phyloP scores from a whole-genome alignment of 2,113 vertebrate genomes.

The Fregata magnificens region DNA sequence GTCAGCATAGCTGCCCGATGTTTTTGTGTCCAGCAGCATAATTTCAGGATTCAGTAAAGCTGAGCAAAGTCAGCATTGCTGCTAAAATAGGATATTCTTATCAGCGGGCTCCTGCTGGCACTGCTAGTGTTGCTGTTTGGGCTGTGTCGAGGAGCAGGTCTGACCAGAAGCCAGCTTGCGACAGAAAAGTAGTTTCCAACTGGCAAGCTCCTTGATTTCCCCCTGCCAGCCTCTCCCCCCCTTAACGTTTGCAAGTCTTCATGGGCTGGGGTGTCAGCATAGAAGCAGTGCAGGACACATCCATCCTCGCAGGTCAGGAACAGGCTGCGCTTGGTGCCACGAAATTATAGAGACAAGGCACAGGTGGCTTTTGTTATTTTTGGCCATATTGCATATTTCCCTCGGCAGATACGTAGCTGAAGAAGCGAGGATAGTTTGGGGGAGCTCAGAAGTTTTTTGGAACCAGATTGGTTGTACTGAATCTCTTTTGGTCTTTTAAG shows the following conservation, averaged over 20 bases:
- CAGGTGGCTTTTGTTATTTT: not conserved
- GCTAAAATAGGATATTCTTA: not conserved
- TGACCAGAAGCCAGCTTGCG: not conserved
- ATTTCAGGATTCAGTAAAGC: not conserved
- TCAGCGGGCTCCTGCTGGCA: not conserved
- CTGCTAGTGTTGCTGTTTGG: not conserved
- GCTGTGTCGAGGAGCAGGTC: not conserved
- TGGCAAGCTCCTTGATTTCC: not conserved
- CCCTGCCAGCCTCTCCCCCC: no score
- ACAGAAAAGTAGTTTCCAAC: not conserved
- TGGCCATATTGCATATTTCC: fast-evolving
- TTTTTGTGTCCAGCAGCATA: not conserved
- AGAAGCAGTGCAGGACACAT: not conserved
- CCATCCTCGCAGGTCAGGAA: not conserved
- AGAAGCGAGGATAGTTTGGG: not conserved
- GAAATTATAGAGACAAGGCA: not conserved
- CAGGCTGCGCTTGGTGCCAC: not conserved
- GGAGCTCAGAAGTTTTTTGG: not conserved
- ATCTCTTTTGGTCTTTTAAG: not conserved
- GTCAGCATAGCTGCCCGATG: not conserved
- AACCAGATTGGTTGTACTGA: not conserved
- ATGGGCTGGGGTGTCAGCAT: not conserved
- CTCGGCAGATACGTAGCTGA: not conserved
- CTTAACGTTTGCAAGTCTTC: not conserved
- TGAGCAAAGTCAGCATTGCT: not conserved